Conservation (phyloP, 2,888 invertebrate genomes). For the Hololepta plana region DNA sequence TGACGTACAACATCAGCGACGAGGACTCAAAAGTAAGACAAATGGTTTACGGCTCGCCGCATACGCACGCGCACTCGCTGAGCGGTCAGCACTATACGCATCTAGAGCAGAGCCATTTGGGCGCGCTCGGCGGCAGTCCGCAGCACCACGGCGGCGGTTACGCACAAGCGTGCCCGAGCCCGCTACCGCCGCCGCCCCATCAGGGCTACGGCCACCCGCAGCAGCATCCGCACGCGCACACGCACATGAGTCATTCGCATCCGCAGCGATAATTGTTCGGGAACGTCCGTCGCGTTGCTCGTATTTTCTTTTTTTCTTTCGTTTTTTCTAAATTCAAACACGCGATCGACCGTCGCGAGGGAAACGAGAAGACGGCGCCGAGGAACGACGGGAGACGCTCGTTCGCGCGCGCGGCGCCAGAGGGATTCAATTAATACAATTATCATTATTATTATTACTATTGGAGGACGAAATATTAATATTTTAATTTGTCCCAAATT, state of each 20-base stretch:
- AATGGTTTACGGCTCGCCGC: conserved; percentile 66
- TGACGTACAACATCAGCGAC: conserved; percentile 89
- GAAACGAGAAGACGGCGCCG: conserved; percentile 2
- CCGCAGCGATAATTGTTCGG: conserved; percentile 56
- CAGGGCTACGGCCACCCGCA: conserved; percentile 42
- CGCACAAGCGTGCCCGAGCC: conserved; percentile 52
- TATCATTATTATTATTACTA: too few species aligned
- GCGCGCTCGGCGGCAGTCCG: conserved; percentile 24
- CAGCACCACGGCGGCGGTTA: conserved; percentile 35
- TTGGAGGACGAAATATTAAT: too few species aligned
- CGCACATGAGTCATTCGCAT: conserved; percentile 54
- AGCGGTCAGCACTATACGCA: conserved; percentile 26
- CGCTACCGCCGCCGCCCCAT: conserved; percentile 42
- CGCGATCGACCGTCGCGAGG: too few species aligned
- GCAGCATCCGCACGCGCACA: conserved; percentile 52
- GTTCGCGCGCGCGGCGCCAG: too few species aligned
- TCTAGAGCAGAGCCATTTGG: conserved; percentile 24
- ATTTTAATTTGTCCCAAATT: conserved; percentile 6
- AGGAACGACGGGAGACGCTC: neutral
- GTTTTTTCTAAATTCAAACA: too few species aligned
- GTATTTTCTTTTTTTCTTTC: too few species aligned
- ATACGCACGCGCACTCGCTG: conserved; percentile 41
- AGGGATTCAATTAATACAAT: too few species aligned
- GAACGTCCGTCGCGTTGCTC: too few species aligned
- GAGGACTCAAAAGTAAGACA: conserved; percentile 96